Base-by-base conservation (phyloP, 2,113 vertebrate species). In the Ammodramus savannarum region DNA sequence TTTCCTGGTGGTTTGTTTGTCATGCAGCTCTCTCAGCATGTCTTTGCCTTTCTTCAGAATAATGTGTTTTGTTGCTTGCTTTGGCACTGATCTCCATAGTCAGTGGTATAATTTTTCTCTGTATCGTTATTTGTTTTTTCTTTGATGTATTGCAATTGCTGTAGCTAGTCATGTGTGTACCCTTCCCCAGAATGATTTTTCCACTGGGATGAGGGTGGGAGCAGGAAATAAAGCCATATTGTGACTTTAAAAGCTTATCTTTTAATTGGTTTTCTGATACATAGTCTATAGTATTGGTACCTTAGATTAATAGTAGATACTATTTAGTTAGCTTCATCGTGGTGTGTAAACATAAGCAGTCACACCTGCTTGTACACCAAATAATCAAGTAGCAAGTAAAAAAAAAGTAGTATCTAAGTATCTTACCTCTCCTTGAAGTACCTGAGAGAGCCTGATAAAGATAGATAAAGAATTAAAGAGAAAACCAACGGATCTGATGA, bases 201-300 rank as follows among this genome's bases (percentile, higher is more conserved):
- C 21, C 2, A 3, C 6, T n/a, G 26, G 6, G 7, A 25, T 43
- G 13, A 2, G 4, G 11, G 14, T 44, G 9, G 31, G 23, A 59
- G 11, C 6, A n/a, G 69, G 27, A 66, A 9, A 34, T 32, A 49
- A 16, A 13, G 41, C 9, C 14, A 41, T 32, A 16, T 27, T 73
- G 31, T 66, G 38, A 43, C 23, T 91, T 58, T 1, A 63, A 59
- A 93, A 92, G 2, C 7, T 19, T 34, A 13, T 52, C 29, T 72
- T 55, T 39, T 57, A 13, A 21, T 63, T 90, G 3, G 2, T 46
- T 87, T 85, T 82, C 39, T 38, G 87, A 3, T 13, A 27, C 7
- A 15, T 36, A 15, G 41, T 59, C 34, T 52, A 7, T 27, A 59
- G 14, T 59, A 65, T n/a, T 95, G 32, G 13, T 82, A 75, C 75